Percentiles rank a stretch among this genome's conserved stretches.
phyloP scores from a whole-genome alignment of 2,113 vertebrate species.

The Pedionomus torquatus region DNA sequence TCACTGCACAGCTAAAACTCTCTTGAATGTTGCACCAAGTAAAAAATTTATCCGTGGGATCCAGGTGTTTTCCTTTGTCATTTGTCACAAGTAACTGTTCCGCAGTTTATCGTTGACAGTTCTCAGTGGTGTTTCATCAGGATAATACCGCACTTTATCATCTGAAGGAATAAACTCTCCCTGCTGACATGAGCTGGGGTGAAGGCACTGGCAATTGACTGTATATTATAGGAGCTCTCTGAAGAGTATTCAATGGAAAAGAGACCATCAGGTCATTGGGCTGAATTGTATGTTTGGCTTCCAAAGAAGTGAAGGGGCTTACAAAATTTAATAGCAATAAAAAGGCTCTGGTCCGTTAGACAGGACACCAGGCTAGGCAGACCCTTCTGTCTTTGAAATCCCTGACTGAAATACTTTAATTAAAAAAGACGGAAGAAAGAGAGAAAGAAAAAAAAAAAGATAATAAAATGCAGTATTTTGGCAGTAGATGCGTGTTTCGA shows the following conservation, averaged over 20 bases:
- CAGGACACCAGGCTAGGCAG: neutral
- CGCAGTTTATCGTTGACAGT: constrained; percentile 9
- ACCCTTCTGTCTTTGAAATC: neutral
- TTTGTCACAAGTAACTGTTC: constrained; percentile 25
- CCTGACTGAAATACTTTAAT: neutral
- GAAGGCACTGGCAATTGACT: neutral
- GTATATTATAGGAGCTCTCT: neutral
- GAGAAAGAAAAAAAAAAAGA: neutral
- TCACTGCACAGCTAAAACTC: neutral
- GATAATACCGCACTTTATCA: neutral
- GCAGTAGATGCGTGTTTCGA: neutral
- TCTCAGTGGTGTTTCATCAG: constrained; percentile 31
- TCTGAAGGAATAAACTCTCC: constrained; percentile 28
- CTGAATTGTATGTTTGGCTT: constrained; percentile 6
- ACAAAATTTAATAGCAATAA: neutral
- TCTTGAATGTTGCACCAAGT: neutral
- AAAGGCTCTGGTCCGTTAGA: neutral
- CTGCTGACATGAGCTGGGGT: constrained; percentile 11
- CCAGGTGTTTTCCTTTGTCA: neutral
- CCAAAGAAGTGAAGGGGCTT: neutral
- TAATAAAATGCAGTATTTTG: neutral
- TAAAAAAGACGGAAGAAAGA: neutral
- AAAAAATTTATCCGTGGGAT: neutral
- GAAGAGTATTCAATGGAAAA: constrained; percentile 10
- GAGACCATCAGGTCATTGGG: neutral